Conservation (phyloP, 2,797 vertebrate species). For the Sternarchorhynchus goeldii region DNA sequence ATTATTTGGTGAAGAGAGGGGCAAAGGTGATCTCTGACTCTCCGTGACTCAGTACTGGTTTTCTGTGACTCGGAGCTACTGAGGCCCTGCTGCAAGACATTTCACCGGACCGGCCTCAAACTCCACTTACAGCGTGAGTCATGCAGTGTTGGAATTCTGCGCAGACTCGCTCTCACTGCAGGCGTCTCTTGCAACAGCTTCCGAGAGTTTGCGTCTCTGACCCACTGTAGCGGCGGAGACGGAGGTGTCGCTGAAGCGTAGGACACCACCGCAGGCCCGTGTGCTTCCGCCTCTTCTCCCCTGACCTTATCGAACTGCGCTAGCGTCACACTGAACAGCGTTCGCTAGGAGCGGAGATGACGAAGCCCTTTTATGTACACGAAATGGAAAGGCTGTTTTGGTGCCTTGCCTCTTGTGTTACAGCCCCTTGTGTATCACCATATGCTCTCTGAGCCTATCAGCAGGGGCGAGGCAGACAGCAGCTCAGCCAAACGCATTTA, state of each 20-base stretch:
- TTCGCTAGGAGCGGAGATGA: background rate
- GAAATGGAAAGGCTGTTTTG: too few relatives aligned
- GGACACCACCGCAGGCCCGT: too few relatives aligned
- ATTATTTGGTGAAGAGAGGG: background rate
- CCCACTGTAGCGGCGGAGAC: too few relatives aligned
- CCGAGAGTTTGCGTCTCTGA: too few relatives aligned
- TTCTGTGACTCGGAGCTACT: background rate
- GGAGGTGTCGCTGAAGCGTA: too few relatives aligned
- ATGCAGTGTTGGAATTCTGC: too few relatives aligned
- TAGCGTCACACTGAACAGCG: background rate
- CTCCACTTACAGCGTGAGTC: background rate
- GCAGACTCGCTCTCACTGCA: too few relatives aligned
- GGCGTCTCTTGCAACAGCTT: too few relatives aligned
- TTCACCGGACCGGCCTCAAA: background rate
- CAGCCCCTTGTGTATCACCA: too few relatives aligned
- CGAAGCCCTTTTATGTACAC: background rate
- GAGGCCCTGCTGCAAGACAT: background rate
- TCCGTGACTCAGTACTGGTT: constrained; percentile 2
- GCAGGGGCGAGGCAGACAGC: background rate
- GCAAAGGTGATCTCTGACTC: background rate
- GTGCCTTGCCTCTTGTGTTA: background rate
- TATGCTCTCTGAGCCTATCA: background rate
- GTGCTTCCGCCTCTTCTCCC: too few relatives aligned
- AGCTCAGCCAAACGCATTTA: background rate
- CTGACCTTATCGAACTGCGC: background rate